Base-by-base conservation (phyloP, 2,888 invertebrate genomes). In the Osmoderma eremita region DNA sequence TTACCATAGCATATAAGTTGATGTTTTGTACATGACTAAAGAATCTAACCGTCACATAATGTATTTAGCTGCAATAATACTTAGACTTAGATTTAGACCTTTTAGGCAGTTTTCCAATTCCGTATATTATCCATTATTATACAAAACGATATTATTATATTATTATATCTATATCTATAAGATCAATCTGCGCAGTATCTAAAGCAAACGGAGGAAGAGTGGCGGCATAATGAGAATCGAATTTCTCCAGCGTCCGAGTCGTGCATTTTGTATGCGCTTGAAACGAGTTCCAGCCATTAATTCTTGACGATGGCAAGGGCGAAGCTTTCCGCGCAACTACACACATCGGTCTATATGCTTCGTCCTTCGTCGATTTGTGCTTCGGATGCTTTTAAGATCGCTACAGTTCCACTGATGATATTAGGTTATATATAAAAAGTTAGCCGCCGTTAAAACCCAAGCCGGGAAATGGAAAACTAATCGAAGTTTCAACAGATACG, bases 261-360 rank as follows among this genome's bases (percentile, higher is more conserved):
- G 39, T 56, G 41, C 56, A 56, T 56, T 56, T 56, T 56, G 56
- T 56, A 56, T 56, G 56, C 56, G 56, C 56, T 36, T 13, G 20
- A 22, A 56, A 18, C 20, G 56, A 56, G 13, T 41, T 39, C 41
- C 20, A 13, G 22, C 41, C 56, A 22, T 41, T 56, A 41, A 56
- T 24, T 56, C 24, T 41, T 42, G 41, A 56, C 15, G 56, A 56
- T 18, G 39, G 17, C 42, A 6, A 20, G 39, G 13, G 39, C 8
- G 41, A 22, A 20, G 56, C 45, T 61, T 30, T 30, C 30, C 45
- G 45, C 45, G 22, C 39, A 54, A 6, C 20, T 17, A 12, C 56
- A 41, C 30, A 30, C 30, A 24, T 24, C 45, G 18, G 18, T 53
- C 53, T 30, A 10, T 30, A n/a, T n/a, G 36, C 4, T 20, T 18